Evolutionary conservation across 2,797 vertebrate genomes (phyloP).

Genomic region (Acropternis orthonyx): DNA sequence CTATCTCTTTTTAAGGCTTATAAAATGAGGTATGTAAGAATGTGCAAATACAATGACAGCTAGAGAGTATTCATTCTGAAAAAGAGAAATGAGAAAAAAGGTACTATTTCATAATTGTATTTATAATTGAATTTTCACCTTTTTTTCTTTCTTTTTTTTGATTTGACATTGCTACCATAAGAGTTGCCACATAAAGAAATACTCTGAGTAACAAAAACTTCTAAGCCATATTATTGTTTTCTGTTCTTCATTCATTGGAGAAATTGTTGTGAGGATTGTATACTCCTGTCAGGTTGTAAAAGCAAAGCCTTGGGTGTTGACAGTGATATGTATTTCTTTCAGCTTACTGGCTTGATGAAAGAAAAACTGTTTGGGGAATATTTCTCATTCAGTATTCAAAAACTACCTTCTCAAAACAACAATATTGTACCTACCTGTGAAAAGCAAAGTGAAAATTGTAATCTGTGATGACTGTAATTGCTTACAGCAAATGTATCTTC

Average conservation of each 20-base stretch:
- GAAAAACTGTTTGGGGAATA: neutral
- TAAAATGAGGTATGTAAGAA: neutral
- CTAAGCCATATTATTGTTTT: neutral
- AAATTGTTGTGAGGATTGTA: neutral
- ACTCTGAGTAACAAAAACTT: neutral
- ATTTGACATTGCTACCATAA: neutral
- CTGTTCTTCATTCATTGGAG: neutral
- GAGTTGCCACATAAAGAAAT: neutral
- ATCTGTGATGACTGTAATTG: neutral
- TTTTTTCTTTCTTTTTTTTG: neutral
- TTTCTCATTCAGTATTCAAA: constrained; percentile 37
- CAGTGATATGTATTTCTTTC: neutral
- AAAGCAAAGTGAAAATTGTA: constrained; percentile 33
- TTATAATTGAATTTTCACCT: neutral
- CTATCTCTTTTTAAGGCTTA: neutral
- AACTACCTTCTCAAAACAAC: neutral
- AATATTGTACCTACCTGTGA: constrained; percentile 5
- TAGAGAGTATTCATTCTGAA: neutral
- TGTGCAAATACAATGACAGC: neutral
- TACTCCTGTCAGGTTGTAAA: neutral
- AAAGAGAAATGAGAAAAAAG: neutral
- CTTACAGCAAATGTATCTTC: neutral
- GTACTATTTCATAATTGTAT: neutral
- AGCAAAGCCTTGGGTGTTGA: neutral
- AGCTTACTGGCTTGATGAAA: neutral